These are phyloP conservation scores for Panagrolaimus sp. DNA, from an alignment of 1,140 invertebrate genomes.

Conservation along the genomic window DNA sequence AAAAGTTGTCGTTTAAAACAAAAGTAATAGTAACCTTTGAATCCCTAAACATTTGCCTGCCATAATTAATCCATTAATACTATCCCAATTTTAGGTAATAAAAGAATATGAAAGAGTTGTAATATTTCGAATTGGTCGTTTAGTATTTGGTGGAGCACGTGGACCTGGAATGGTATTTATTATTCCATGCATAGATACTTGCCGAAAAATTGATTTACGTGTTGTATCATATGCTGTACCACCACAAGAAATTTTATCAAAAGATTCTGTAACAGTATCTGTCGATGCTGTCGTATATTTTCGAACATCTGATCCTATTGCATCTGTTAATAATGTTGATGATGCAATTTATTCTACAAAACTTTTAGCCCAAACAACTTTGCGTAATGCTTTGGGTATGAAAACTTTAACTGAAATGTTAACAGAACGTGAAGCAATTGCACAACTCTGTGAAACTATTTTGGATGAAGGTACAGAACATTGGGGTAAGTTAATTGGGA, in stretches of 20 bases:
- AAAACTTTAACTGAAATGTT: constrained; percentile 63
- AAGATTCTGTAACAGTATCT: constrained; percentile 54
- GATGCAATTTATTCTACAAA: constrained; percentile 62
- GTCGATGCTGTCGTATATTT: constrained; percentile 58
- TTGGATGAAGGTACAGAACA: constrained; percentile 58
- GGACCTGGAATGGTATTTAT: constrained; percentile 70
- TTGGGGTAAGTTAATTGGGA: constrained; percentile 59
- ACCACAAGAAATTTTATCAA: constrained; percentile 57
- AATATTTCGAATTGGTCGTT: constrained; percentile 56
- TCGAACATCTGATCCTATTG: constrained; percentile 58
- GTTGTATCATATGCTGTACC: constrained; percentile 58
- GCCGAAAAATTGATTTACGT: constrained; percentile 68
- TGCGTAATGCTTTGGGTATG: constrained; percentile 61
- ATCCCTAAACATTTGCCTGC: too few relatives aligned
- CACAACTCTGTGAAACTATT: constrained; percentile 58
- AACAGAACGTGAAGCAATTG: constrained; percentile 62
- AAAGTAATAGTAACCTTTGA: too few relatives aligned
- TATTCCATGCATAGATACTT: constrained; percentile 81
- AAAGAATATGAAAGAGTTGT: constrained; percentile 58
- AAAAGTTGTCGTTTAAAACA: too few relatives aligned
- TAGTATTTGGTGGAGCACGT: constrained; percentile 55
- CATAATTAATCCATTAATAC: too few relatives aligned
- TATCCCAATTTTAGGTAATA: constrained; percentile 45
- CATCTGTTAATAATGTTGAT: constrained; percentile 61
- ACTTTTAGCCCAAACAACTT: constrained; percentile 61